phyloP scores from a whole-genome alignment of 2,113 vertebrate genomes.

The Calypte anna region DNA sequence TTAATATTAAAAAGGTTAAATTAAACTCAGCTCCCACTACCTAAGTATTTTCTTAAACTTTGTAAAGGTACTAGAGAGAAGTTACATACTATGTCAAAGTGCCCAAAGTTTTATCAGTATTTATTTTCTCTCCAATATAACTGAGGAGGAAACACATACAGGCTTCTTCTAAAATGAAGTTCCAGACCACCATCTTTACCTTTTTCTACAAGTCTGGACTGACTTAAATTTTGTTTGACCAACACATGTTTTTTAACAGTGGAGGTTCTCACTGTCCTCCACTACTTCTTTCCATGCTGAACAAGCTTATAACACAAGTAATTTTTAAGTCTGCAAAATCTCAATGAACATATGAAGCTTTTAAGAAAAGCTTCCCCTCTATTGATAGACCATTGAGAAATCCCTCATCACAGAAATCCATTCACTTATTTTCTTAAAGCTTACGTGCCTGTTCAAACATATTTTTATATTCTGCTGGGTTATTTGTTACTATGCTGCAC shows the following conservation, averaged over 20 bases:
- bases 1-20: not conserved
- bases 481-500: not conserved
- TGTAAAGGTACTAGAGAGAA: not conserved
- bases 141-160: accelerated
- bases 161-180: not conserved
- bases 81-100: not conserved
- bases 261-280: not conserved
- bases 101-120: not conserved
- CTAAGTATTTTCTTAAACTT: not conserved
- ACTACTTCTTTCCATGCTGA: not conserved
- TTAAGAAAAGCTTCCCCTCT: not conserved
- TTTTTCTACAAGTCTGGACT: not conserved
- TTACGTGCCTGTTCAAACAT: not conserved
- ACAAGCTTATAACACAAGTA: not conserved
- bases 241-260: accelerated
- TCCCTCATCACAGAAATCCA: not conserved
- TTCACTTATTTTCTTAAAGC: not conserved
- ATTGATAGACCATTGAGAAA: not conserved
- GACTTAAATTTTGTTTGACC: not conserved
- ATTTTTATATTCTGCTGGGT: not conserved
- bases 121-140: not conserved
- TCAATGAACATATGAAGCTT: not conserved
- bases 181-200: not conserved
- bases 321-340: not conserved
- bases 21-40: accelerated